phyloP scores from a whole-genome alignment of 2,113 vertebrate species.

The Cettia cetti region DNA sequence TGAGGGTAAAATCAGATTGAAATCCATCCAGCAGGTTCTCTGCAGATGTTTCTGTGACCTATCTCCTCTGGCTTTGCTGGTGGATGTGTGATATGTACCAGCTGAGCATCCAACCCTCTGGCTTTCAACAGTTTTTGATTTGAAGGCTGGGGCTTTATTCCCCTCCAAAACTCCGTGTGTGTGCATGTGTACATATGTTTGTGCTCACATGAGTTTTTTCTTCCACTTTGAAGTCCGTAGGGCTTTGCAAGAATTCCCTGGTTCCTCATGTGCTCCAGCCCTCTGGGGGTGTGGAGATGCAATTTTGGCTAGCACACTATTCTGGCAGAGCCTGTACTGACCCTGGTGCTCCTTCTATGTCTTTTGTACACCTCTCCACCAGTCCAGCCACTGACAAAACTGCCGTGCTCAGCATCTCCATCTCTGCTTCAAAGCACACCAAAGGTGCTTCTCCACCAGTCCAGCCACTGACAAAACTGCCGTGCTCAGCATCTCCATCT shows the following conservation, averaged over 20 bases:
- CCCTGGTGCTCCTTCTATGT: background rate
- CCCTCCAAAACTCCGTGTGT: background rate
- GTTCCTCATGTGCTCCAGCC: background rate
- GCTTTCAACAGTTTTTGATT: slow-evolving; percentile 1
- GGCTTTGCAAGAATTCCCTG: background rate
- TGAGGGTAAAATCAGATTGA: background rate
- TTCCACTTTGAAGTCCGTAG: background rate
- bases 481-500: background rate
- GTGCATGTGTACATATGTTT: background rate
- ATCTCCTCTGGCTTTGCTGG: background rate
- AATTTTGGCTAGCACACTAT: background rate
- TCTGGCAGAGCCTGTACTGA: background rate
- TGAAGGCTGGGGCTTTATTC: background rate
- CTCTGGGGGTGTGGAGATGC: background rate
- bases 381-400: background rate
- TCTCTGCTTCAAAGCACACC: background rate
- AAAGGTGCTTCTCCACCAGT: background rate
- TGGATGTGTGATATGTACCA: background rate
- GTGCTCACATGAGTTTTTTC: background rate
- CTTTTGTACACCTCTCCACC: background rate
- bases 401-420: background rate
- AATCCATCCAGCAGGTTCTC: background rate
- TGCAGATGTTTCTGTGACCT: background rate
- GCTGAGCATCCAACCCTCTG: background rate
- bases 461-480: background rate